phyloP scores from a whole-genome alignment of 2,797 vertebrate species.

The Poecilia velifera region DNA sequence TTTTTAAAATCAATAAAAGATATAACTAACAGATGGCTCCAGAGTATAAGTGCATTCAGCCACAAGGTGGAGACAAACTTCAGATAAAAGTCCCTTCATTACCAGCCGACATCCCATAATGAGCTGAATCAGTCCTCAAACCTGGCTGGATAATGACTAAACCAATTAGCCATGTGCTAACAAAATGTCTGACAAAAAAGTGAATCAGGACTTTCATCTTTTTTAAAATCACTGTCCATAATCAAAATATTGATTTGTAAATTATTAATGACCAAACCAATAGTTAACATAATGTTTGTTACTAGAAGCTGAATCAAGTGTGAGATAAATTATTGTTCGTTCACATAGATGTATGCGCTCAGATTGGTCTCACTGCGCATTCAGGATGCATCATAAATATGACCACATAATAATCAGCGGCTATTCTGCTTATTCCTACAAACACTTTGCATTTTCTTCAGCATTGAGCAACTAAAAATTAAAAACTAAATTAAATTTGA shows the following conservation, averaged over 20 bases:
- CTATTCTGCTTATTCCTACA: too few species aligned
- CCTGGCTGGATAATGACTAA: background rate
- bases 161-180: background rate
- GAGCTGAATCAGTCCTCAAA: background rate
- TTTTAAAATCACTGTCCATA: background rate
- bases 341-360: background rate
- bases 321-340: too few species aligned
- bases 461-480: too few species aligned
- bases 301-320: background rate
- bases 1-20: background rate
- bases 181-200: background rate
- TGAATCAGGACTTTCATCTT: background rate
- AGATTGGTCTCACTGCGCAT: background rate
- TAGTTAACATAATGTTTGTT: background rate
- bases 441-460: too few species aligned
- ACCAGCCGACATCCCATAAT: background rate
- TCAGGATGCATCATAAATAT: background rate
- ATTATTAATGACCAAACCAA: background rate
- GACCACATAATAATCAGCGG: background rate
- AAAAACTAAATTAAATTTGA: too few species aligned
- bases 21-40: background rate
- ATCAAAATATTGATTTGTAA: background rate
- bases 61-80: constrained; percentile 64
- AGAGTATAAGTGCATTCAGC: constrained; percentile 7
- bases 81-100: background rate